Conservation (phyloP, 2,888 invertebrate genomes). For the Neoaliturus tenellus region DNA sequence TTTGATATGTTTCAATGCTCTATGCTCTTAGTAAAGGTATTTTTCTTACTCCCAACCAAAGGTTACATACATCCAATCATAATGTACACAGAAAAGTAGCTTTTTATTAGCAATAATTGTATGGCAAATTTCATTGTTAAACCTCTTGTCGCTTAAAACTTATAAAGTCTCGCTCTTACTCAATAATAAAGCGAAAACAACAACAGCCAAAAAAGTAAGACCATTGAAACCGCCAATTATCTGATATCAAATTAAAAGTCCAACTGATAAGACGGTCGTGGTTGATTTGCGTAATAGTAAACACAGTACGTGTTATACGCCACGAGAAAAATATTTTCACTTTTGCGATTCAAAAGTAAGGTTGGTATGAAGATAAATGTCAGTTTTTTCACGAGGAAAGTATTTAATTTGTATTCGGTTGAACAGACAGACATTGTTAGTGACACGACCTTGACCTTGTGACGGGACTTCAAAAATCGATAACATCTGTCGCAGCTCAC, state of each 20-base stretch:
- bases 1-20: too few relatives aligned
- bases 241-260: not conserved
- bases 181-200: too few relatives aligned
- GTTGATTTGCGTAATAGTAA: not conserved
- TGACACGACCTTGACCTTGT: not conserved
- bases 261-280: not conserved
- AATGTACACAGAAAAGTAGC: too few relatives aligned
- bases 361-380: not conserved
- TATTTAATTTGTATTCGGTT: not conserved
- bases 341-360: not conserved
- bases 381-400: not conserved
- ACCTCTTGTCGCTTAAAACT: too few relatives aligned
- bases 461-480: not conserved
- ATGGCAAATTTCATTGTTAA: too few relatives aligned
- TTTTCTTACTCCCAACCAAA: too few relatives aligned
- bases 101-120: too few relatives aligned
- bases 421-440: not conserved
- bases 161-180: too few relatives aligned
- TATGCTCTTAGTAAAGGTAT: too few relatives aligned
- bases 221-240: not conserved
- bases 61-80: too few relatives aligned
- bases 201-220: not conserved
- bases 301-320: not conserved
- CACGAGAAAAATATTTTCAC: not conserved
- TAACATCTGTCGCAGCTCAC: not conserved